Conservation (phyloP, 53 echinoderm and acorn worm species). For the Pentamera pediparva region DNA sequence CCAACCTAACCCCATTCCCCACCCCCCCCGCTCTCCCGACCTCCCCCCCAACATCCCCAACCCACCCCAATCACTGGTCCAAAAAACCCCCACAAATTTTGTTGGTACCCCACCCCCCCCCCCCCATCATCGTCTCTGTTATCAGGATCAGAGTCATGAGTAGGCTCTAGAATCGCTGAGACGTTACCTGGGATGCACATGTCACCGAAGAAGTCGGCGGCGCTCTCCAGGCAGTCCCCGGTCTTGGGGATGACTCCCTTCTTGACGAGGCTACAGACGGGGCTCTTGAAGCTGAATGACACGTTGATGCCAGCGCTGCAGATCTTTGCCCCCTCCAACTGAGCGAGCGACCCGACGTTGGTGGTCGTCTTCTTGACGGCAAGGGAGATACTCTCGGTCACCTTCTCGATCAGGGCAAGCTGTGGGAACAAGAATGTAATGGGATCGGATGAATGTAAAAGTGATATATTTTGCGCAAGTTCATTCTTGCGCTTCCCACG, state of each 20-base stretch:
- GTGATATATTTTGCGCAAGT: background rate
- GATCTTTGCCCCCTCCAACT: constrained; percentile 40
- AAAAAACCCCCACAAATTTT: too few relatives aligned
- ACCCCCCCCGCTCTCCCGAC: too few relatives aligned
- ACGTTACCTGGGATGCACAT: constrained; percentile 83
- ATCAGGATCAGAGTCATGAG: too few relatives aligned
- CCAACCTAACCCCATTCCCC: too few relatives aligned
- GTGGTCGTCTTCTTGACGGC: constrained; percentile 36
- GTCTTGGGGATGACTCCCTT: constrained; percentile 61
- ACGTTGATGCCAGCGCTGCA: constrained; percentile 64
- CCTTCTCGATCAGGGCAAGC: constrained; percentile 28
- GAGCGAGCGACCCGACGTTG: constrained; percentile 29
- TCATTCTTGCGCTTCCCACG: background rate
- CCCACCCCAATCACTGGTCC: too few relatives aligned
- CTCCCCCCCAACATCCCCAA: too few relatives aligned
- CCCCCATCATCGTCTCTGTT: too few relatives aligned
- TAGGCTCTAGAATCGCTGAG: too few relatives aligned
- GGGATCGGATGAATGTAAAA: background rate
- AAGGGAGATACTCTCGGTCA: constrained; percentile 74
- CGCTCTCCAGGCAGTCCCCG: constrained; percentile 75
- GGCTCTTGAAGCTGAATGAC: constrained; percentile 58
- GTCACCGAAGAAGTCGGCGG: constrained; percentile 68
- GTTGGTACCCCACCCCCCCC: background rate
- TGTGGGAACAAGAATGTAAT: background rate
- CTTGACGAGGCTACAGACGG: constrained; percentile 66